A percentile compares a stretch with the other conserved stretches of the same genome.
These are phyloP conservation scores for Heliconius congener DNA, from an alignment of 1,140 invertebrate genomes.

Conservation along the genomic window DNA sequence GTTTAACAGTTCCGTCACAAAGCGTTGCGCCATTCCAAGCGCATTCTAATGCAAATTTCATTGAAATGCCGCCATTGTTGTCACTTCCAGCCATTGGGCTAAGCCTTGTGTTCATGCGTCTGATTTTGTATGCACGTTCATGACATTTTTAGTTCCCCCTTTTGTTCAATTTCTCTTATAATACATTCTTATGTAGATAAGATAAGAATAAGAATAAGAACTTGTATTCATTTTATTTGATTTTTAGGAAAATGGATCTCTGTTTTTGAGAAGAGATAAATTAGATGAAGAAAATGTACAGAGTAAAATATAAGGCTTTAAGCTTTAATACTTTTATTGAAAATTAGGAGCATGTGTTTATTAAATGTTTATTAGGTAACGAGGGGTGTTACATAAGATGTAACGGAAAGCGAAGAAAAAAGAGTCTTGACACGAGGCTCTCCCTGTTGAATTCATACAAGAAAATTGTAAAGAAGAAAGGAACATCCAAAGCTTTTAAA, in stretches of 20 bases:
- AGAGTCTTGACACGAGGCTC: too few relatives aligned
- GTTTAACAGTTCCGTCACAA: slow-evolving; percentile 36
- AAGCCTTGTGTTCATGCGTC: slow-evolving; percentile 30
- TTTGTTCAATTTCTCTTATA: slow-evolving; percentile 2
- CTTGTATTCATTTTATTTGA: not conserved
- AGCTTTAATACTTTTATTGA: not conserved
- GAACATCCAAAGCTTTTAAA: too few relatives aligned
- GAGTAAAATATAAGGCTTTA: too few relatives aligned
- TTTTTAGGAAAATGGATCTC: not conserved
- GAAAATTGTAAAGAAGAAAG: too few relatives aligned
- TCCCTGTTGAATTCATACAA: too few relatives aligned
- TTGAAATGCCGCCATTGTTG: slow-evolving; percentile 39
- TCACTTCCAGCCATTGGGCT: slow-evolving; percentile 34
- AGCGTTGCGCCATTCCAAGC: slow-evolving; percentile 36
- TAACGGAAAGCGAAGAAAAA: too few relatives aligned
- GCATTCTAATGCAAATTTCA: slow-evolving; percentile 40
- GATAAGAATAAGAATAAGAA: not conserved
- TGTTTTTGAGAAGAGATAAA: not conserved
- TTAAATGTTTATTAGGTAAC: too few relatives aligned
- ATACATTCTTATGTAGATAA: slow-evolving; percentile 1
- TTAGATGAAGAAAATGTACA: not conserved
- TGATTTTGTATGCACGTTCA: slow-evolving; percentile 21
- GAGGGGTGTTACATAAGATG: too few relatives aligned
- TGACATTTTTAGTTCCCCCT: slow-evolving; percentile 5
- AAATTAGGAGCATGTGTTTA: too few relatives aligned